A percentile compares a stretch with the other conserved stretches of the same genome.
phyloP scores from a whole-genome alignment of 2,113 vertebrate genomes.

The Promerops cafer region DNA sequence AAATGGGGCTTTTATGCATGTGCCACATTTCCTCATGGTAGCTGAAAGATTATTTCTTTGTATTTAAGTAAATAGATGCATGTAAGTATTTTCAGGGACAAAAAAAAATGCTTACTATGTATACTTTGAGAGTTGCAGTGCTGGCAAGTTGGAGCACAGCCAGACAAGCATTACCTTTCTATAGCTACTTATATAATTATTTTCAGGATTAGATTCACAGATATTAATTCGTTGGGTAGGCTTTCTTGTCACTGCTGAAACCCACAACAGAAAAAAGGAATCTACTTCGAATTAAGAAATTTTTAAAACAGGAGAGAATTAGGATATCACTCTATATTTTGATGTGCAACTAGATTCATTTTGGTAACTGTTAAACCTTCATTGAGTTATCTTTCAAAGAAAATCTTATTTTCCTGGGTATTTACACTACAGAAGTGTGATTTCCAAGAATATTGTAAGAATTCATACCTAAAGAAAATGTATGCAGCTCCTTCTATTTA shows the following conservation, averaged over 20 bases:
- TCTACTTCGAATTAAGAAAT: background rate
- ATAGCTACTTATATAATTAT: background rate
- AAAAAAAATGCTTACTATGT: background rate
- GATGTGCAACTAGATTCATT: background rate
- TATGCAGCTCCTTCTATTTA: background rate
- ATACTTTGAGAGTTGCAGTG: background rate
- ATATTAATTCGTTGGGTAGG: background rate
- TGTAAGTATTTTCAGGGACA: background rate
- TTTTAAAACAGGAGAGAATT: background rate
- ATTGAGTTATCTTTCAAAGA: background rate
- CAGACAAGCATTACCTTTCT: background rate
- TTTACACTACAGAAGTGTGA: background rate
- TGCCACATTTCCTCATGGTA: background rate
- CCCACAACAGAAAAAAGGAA: background rate
- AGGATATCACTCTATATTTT: background rate
- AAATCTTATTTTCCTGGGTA: background rate
- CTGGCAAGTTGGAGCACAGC: background rate
- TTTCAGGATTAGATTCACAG: background rate
- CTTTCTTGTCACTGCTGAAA: background rate
- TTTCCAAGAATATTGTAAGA: background rate
- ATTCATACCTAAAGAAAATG: background rate
- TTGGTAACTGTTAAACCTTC: background rate
- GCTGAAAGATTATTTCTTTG: background rate
- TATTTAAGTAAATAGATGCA: background rate
- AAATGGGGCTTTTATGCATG: background rate